phyloP scores from a whole-genome alignment of 1,140 invertebrate genomes.

The Sinella curviseta region DNA sequence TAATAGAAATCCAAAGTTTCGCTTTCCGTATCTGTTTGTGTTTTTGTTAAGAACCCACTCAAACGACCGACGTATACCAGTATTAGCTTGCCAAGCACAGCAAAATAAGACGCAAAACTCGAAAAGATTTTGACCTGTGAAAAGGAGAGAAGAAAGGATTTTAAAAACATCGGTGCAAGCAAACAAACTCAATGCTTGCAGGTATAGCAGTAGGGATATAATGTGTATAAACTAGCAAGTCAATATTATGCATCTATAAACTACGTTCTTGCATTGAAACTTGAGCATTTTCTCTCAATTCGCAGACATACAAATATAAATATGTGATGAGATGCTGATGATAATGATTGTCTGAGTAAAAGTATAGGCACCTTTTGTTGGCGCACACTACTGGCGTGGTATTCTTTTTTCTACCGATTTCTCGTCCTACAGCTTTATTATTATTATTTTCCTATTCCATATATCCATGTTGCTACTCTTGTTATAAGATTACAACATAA shows the following conservation, averaged over 20 bases:
- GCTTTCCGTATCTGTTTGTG: too few relatives aligned
- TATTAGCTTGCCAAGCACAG: background rate
- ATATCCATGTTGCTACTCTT: too few relatives aligned
- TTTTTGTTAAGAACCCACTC: too few relatives aligned
- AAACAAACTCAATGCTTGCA: background rate
- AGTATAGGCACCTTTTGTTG: background rate
- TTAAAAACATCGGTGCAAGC: too few relatives aligned
- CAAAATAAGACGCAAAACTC: conserved; percentile 3
- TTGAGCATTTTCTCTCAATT: background rate
- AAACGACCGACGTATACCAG: background rate
- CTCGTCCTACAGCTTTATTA: too few relatives aligned
- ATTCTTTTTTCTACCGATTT: too few relatives aligned
- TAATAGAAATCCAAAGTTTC: too few relatives aligned
- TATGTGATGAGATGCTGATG: background rate
- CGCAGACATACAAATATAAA: background rate
- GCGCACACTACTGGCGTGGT: too few relatives aligned
- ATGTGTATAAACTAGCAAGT: background rate
- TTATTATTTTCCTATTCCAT: too few relatives aligned
- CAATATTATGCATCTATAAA: background rate
- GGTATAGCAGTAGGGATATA: background rate
- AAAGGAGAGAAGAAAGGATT: too few relatives aligned
- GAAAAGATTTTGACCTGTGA: conserved; percentile 5
- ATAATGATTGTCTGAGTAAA: conserved; percentile 1
- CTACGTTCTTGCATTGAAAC: background rate
- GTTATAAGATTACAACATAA: too few relatives aligned